Conservation (phyloP, 2,797 vertebrate species). For the Aotus griseimembra region DNA sequence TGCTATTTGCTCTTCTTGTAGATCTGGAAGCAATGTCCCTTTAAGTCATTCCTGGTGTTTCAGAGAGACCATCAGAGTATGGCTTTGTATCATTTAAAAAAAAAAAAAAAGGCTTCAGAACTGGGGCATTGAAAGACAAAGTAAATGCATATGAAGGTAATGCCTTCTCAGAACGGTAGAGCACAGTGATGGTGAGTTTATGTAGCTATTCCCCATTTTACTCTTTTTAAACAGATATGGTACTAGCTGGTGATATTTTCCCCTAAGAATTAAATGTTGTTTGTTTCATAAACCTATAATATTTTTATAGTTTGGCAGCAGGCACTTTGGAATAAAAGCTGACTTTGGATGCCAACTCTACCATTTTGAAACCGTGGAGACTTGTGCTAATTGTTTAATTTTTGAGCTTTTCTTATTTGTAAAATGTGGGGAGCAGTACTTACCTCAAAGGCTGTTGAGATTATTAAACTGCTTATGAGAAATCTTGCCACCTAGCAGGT, state of each 20-base stretch:
- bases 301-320: background rate
- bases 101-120: background rate
- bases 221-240: background rate
- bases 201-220: background rate
- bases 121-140: background rate
- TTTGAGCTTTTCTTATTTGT: background rate
- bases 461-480: background rate
- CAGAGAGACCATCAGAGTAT: background rate
- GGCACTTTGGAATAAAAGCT: background rate
- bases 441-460: background rate
- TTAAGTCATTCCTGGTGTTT: background rate
- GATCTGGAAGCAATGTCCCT: background rate
- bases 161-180: background rate
- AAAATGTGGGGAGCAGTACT: background rate
- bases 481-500: background rate
- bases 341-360: background rate
- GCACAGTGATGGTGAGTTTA: background rate
- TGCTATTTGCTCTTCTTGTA: background rate
- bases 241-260: background rate
- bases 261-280: background rate
- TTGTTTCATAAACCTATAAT: background rate
- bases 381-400: background rate
- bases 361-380: background rate
- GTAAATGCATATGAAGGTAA: background rate
- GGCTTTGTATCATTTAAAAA: background rate